phyloP scores from a whole-genome alignment of 2,888 invertebrate species.

The Macrosoma leucophasiata region DNA sequence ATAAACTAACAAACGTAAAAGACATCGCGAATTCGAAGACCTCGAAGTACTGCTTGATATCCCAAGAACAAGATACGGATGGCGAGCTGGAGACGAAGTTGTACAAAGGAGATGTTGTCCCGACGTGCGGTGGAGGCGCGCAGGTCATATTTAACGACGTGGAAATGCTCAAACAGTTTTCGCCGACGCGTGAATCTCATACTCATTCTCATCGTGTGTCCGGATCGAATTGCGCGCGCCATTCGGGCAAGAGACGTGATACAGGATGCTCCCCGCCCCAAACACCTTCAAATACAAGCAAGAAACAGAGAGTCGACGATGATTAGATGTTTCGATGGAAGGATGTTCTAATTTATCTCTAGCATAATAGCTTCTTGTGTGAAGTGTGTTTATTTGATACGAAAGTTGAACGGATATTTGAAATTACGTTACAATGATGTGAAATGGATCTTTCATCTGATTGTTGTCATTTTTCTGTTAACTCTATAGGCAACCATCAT shows the following conservation, averaged over 20 bases:
- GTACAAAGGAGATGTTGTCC: constrained; percentile 95
- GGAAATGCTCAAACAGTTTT: constrained; percentile 89
- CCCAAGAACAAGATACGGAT: constrained; percentile 93
- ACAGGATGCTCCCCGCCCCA: constrained; percentile 58
- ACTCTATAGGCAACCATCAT: too few species aligned
- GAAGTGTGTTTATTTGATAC: too few species aligned
- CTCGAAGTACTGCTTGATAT: constrained; percentile 93
- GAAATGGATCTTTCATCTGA: too few species aligned
- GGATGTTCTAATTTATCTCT: too few species aligned
- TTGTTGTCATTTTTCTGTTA: too few species aligned
- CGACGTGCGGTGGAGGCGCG: constrained; percentile 95
- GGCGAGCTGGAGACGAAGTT: constrained; percentile 95
- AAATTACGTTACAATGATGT: too few species aligned
- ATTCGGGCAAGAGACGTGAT: constrained; percentile 60
- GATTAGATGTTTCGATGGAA: too few species aligned
- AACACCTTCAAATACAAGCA: constrained; percentile 62
- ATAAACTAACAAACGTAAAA: constrained; percentile 87
- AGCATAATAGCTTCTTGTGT: too few species aligned
- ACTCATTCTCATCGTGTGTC: constrained; percentile 39
- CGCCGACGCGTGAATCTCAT: constrained; percentile 74
- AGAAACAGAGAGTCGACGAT: constrained; percentile 62
- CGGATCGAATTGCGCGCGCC: constrained; percentile 50
- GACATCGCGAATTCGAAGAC: constrained; percentile 81
- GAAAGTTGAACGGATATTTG: too few species aligned
- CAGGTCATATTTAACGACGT: constrained; percentile 97